Evolutionary conservation across 1,140 invertebrate species (phyloP).

Genomic region (Fopius arisanus): DNA sequence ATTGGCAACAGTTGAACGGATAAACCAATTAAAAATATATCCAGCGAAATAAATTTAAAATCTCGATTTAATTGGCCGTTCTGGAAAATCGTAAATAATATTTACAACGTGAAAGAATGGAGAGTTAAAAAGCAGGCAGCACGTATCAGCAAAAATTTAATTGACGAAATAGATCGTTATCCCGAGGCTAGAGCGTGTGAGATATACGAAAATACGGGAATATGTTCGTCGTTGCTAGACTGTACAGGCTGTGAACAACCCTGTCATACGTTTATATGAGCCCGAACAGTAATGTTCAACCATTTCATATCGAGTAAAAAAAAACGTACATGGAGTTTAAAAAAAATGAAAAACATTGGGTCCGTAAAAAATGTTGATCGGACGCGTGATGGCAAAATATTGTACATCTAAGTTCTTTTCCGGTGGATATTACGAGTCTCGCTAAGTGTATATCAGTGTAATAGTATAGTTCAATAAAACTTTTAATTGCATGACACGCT

Average conservation of each 20-base stretch:
- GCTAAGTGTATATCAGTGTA: neutral
- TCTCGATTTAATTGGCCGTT: too few species aligned
- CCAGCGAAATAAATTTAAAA: neutral
- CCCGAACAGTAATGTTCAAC: neutral
- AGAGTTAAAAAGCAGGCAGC: conserved; percentile 16
- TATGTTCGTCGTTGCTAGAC: conserved; percentile 20
- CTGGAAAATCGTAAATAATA: too few species aligned
- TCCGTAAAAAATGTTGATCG: neutral
- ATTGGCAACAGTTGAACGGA: neutral
- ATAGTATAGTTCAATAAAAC: conserved; percentile 8
- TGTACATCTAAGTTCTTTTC: neutral
- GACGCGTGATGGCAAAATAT: neutral
- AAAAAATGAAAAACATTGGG: neutral
- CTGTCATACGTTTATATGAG: neutral
- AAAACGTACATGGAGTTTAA: too few species aligned
- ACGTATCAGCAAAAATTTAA: conserved; percentile 29
- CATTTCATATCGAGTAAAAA: neutral
- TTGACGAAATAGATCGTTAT: conserved; percentile 35
- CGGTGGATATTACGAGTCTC: neutral
- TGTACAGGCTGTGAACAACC: neutral
- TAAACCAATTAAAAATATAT: neutral
- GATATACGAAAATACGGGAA: neutral
- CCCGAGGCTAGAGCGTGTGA: neutral
- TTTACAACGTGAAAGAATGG: neutral
- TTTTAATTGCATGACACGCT: conserved; percentile 10